Base-by-base conservation (phyloP, 2,113 vertebrate species). In the Origma solitaria region DNA sequence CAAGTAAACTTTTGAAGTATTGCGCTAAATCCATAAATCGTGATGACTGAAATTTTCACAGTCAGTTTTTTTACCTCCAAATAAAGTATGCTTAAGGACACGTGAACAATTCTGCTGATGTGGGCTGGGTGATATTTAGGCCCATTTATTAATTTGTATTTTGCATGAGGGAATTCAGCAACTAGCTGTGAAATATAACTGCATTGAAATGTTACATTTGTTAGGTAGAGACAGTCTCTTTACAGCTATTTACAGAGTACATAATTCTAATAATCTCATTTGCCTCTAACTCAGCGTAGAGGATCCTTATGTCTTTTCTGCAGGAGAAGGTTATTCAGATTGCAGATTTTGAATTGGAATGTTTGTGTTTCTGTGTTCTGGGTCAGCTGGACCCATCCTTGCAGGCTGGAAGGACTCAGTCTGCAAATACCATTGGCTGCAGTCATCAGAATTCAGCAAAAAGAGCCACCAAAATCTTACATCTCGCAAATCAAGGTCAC, bases 111-210 rank as follows among this genome's bases (percentile, higher is more conserved):
- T 83, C 51, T 91, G 47, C 71, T 82, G 76, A 93, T 23, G 2
- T 84, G 25, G 60, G 45, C 53, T 77, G 27, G 44, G 53, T 66
- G 69, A 75, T 82, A 76, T 88, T 94, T 82, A 82, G 66, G 61
- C n/a, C 40, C n/a, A 53, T 96, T 95, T 94, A 77, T 94, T 96
- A 84, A 93, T 95, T 85, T 77, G 35, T 49, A 88, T 90, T 94
- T 95, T 95, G 49, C 91, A 90, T 64, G 11, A 82, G 85, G 95
- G 92, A 94, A 72, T 94, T 89, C 79, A 62, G 66, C 54, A 95
- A 78, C 78, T 83, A 81, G 68, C 79, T 90, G 44, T 86, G 87
- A 92, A 94, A 91, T 88, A 69, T 13, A 88, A 78, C 75, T 50
- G 54, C 66, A 53, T 14, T 61, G 60, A 92, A 94, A 91, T 75